Percentiles rank a stretch among this genome's conserved stretches.
Conservation (phyloP, 2,888 invertebrate species). For the Cerceris ruficornis region DNA sequence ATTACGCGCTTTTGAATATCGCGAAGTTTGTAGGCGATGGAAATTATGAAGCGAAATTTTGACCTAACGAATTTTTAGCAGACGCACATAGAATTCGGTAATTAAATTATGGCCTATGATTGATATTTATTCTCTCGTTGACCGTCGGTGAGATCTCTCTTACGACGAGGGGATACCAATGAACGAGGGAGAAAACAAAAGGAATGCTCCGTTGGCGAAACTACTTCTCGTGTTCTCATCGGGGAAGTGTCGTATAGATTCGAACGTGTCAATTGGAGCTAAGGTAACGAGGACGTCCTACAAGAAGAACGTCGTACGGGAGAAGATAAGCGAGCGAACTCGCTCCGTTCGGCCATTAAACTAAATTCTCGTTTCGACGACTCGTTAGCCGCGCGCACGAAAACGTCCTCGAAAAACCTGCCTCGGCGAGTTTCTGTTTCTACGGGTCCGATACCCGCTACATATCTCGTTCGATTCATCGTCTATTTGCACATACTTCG, state of each 20-base stretch:
- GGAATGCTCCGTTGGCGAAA: conserved; percentile 51
- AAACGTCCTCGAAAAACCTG: conserved; percentile 58
- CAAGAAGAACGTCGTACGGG: conserved; percentile 63
- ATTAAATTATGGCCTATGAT: not conserved
- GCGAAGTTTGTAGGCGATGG: no score
- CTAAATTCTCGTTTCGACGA: conserved; percentile 74
- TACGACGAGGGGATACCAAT: conserved; percentile 2
- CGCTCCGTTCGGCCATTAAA: conserved; percentile 69
- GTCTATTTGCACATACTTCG: conserved; percentile 3
- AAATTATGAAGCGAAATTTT: no score
- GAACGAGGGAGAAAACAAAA: conserved; percentile 23
- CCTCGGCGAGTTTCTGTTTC: conserved; percentile 52
- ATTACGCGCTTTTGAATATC: not conserved
- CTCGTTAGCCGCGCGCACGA: conserved; percentile 71
- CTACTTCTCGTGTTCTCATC: conserved; percentile 60
- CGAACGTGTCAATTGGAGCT: conserved; percentile 73
- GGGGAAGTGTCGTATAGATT: conserved; percentile 57
- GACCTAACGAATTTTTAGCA: no score
- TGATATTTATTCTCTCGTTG: not conserved
- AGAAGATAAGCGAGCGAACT: conserved; percentile 67
- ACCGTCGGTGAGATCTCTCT: no score
- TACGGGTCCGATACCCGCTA: not conserved
- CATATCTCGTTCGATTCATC: not conserved
- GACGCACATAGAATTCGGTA: no score
- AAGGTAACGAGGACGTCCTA: conserved; percentile 69